Evolutionary conservation across 23 tunicate species (phyloP).

Genomic region (Trididemnum nubilum): DNA sequence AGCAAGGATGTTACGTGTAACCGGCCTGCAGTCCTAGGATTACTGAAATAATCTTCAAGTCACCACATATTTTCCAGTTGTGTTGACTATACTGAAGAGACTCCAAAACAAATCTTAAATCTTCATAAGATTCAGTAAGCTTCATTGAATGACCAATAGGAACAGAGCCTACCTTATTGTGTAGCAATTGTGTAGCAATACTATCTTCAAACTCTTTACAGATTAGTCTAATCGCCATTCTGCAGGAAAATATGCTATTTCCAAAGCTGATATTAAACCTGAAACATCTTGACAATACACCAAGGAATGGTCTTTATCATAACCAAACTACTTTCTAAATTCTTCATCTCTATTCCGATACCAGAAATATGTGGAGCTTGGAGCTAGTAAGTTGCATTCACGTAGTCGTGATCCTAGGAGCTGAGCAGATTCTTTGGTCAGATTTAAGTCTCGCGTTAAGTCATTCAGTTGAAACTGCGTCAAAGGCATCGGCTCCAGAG

Average conservation of each 20-base stretch:
- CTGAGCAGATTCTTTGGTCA: slow-evolving; percentile 37
- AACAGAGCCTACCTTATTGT: slow-evolving; percentile 26
- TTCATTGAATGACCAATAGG: slow-evolving; percentile 30
- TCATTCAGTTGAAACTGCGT: slow-evolving; percentile 23
- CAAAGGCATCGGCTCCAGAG: slow-evolving; percentile 1
- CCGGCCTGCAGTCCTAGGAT: slow-evolving; percentile 29
- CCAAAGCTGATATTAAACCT: slow-evolving; percentile 29
- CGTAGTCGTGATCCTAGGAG: slow-evolving; percentile 33
- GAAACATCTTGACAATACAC: slow-evolving; percentile 32
- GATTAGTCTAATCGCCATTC: slow-evolving; percentile 41
- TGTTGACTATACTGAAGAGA: slow-evolving; percentile 33
- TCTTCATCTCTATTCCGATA: slow-evolving; percentile 27
- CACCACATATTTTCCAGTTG: slow-evolving; percentile 38
- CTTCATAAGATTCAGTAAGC: slow-evolving; percentile 37
- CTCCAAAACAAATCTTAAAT: slow-evolving; percentile 15
- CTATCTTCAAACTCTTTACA: slow-evolving; percentile 23
- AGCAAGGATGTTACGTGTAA: slow-evolving; percentile 30
- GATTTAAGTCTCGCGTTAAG: slow-evolving; percentile 35
- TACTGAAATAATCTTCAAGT: slow-evolving; percentile 29
- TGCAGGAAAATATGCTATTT: slow-evolving; percentile 8
- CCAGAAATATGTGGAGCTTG: slow-evolving; percentile 31
- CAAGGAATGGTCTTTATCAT: slow-evolving; percentile 31
- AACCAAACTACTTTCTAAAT: slow-evolving; percentile 23
- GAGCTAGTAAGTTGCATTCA: slow-evolving; percentile 25
- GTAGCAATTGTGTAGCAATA: slow-evolving; percentile 32